phyloP scores from a whole-genome alignment of 2,888 invertebrate species.

The Luperina testacea region DNA sequence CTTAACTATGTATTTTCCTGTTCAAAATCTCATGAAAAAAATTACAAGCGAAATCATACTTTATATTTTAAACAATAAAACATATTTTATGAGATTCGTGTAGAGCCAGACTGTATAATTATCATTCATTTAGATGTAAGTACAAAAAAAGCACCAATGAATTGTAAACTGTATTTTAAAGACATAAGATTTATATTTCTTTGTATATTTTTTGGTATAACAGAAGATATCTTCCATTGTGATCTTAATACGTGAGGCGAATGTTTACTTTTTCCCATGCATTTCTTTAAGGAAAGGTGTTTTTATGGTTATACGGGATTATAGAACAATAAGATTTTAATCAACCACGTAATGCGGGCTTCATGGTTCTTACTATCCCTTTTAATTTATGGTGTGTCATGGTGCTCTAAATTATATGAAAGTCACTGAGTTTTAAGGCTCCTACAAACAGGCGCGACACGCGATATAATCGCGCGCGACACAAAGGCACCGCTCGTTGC shows the following conservation, averaged over 20 bases:
- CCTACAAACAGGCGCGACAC: too few relatives aligned
- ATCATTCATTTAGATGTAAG: constrained; percentile 22
- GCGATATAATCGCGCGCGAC: too few relatives aligned
- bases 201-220: constrained; percentile 46
- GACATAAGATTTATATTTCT: constrained; percentile 43
- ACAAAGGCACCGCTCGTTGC: too few relatives aligned
- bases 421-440: background rate
- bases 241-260: constrained; percentile 75
- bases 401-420: constrained; percentile 42
- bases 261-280: constrained; percentile 70
- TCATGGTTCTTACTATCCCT: constrained; percentile 32
- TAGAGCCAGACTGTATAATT: constrained; percentile 13
- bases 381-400: constrained; percentile 55
- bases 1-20: constrained; percentile 29
- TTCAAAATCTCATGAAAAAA: constrained; percentile 23
- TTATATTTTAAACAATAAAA: constrained; percentile 46
- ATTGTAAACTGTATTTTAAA: constrained; percentile 38
- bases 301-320: constrained; percentile 68
- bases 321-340: constrained; percentile 73
- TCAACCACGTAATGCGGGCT: constrained; percentile 61
- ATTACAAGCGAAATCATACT: constrained; percentile 41
- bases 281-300: constrained; percentile 71
- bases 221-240: constrained; percentile 74
- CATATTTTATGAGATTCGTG: constrained; percentile 34
- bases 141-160: constrained; percentile 10